phyloP scores from a whole-genome alignment of 2,797 vertebrate species.

The Gallinago nigripennis region DNA sequence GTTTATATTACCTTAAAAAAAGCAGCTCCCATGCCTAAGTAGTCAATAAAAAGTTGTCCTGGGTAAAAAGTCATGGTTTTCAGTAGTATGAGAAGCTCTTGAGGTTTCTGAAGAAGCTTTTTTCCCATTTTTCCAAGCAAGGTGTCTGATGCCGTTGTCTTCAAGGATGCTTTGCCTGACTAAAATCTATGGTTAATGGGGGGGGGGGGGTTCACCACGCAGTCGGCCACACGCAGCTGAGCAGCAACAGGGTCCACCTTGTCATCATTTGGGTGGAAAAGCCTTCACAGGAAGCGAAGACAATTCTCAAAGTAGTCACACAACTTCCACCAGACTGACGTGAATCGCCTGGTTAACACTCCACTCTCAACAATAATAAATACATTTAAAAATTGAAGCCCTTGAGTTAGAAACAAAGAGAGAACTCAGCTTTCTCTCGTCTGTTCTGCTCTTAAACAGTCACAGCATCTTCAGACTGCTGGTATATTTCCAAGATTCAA shows the following conservation, averaged over 20 bases:
- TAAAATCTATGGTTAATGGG: background rate
- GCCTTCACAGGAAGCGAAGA: background rate
- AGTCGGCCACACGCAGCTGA: background rate
- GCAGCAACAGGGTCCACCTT: background rate
- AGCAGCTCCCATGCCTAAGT: background rate
- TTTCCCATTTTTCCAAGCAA: background rate
- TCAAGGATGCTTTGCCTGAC: background rate
- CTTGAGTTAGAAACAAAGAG: background rate
- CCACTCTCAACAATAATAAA: background rate
- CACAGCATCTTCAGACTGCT: background rate
- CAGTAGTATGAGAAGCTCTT: background rate
- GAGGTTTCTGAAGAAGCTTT: background rate
- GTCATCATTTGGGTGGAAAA: background rate
- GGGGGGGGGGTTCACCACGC: background rate
- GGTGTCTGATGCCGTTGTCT: background rate
- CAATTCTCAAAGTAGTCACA: background rate
- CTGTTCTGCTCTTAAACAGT: background rate
- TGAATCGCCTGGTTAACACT: background rate
- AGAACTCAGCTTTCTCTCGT: background rate
- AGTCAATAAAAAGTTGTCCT: background rate
- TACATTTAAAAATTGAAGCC: background rate
- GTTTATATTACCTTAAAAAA: background rate
- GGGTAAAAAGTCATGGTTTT: background rate
- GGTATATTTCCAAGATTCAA: background rate
- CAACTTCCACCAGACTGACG: background rate